These are phyloP conservation scores for Orussus abietinus DNA, from an alignment of 1,140 invertebrate genomes.

Conservation along the genomic window DNA sequence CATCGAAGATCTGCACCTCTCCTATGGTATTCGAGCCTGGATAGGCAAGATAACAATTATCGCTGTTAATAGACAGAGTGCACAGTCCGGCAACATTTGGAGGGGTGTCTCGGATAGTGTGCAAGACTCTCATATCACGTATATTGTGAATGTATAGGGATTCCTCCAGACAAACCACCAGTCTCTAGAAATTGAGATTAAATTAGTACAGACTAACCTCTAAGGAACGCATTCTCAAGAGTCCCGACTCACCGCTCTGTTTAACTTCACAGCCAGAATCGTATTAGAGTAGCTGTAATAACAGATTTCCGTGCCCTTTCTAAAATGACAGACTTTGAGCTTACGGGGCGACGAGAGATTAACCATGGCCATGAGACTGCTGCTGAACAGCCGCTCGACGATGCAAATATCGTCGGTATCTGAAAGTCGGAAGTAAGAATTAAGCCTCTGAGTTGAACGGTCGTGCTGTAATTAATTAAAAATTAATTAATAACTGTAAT, in stretches of 20 bases:
- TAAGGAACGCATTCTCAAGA: neutral
- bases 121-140: constrained; percentile 96
- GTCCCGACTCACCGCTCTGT: constrained; percentile 76
- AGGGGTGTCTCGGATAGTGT: constrained; percentile 97
- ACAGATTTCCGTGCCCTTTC: constrained; percentile 97
- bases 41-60: constrained; percentile 94
- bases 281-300: constrained; percentile 98
- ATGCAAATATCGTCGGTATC: constrained; percentile 86
- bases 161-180: constrained; percentile 97
- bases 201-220: neutral
- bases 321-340: constrained; percentile 95
- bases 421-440: constrained; percentile 32
- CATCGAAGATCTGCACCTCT: constrained; percentile 98
- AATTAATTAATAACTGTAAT: constrained; percentile 1
- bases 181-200: constrained; percentile 67
- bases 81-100: constrained; percentile 90
- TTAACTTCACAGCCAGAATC: constrained; percentile 93
- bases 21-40: constrained; percentile 90
- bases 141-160: constrained; percentile 99
- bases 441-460: too few species aligned
- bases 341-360: constrained; percentile 87
- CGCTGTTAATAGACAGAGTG: constrained; percentile 82
- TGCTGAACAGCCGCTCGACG: constrained; percentile 94
- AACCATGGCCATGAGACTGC: constrained; percentile 93
- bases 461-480: too few species aligned